Base-by-base conservation (phyloP, 2,888 invertebrate species). In the Hanleya hanleyi region DNA sequence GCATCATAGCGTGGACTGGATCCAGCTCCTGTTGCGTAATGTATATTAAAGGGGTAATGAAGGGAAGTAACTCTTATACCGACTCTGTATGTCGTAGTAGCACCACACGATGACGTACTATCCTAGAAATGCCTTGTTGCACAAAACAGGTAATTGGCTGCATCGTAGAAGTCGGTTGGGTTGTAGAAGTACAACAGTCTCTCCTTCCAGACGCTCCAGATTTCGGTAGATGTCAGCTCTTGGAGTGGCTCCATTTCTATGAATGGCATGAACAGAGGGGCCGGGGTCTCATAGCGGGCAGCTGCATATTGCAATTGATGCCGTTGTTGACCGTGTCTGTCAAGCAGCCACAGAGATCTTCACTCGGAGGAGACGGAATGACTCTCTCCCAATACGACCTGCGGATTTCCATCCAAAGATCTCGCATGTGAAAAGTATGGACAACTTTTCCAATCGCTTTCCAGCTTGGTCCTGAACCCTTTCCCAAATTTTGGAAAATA, bases 341-440 rank as follows among this genome's bases (percentile, higher is more conserved):
- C 7, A 86, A 75, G 66, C 86, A 86, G 4, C 71, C 65, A 57
- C 85, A 86, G 0, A 81, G 64, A 0, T 81, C 75, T 32, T 79
- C 74, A 7, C 71, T 64, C 0, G 83, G 84, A 12, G 76, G 76
- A 38, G 70, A 73, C 1, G 69, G 61, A 35, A 70, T 66, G 12
- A 80, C 76, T 7, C 74, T 70, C 7, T 71, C 50, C 78, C 78
- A 78, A 5, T 77, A 76, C 32, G 70, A 62, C 33, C 65, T 65
- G 61, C 73, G 72, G 49, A 83, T 74, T 33, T 50, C 61, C 49
- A 36, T 72, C 77, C 74, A 79, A 35, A 86, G 72, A 64, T 86
- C 86, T 80, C 78, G 78, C 86, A 86, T 86, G 69, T 86, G 86
- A 73, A 86, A 85, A 9, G 77, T 74, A 57, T 86, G 86, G 2